These are phyloP conservation scores for Caenorhabditis remanei DNA, from an alignment of 1,140 invertebrate species.

Conservation along the genomic window DNA sequence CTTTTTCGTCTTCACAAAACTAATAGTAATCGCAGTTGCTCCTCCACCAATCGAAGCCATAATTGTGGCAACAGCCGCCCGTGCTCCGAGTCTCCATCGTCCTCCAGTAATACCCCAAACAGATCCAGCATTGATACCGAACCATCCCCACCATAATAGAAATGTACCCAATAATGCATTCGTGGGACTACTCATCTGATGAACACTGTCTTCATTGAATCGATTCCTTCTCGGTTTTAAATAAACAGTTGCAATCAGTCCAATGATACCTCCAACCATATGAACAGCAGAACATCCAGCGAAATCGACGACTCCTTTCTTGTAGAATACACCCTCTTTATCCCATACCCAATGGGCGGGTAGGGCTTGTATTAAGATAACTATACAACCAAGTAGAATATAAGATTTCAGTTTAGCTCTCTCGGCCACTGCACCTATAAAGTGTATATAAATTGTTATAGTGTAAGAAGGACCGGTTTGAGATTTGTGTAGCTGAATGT, in stretches of 20 bases:
- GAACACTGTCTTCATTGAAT: slow-evolving; percentile 80
- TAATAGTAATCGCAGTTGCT: slow-evolving; percentile 81
- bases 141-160: slow-evolving; percentile 94
- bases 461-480: too few species aligned
- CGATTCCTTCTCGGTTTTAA: slow-evolving; percentile 85
- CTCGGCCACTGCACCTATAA: slow-evolving; percentile 79
- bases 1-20: slow-evolving; percentile 82
- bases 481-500: neutral
- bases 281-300: slow-evolving; percentile 91
- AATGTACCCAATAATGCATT: slow-evolving; percentile 92
- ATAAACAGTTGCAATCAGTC: slow-evolving; percentile 89
- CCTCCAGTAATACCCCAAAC: slow-evolving; percentile 82
- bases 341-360: slow-evolving; percentile 93
- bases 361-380: slow-evolving; percentile 90
- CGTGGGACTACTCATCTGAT: slow-evolving; percentile 87
- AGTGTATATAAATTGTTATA: neutral
- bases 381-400: slow-evolving; percentile 88
- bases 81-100: slow-evolving; percentile 88
- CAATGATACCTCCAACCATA: slow-evolving; percentile 85
- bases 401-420: slow-evolving; percentile 90
- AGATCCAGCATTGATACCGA: slow-evolving; percentile 89
- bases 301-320: slow-evolving; percentile 87
- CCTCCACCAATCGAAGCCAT: slow-evolving; percentile 90
- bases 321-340: slow-evolving; percentile 86
- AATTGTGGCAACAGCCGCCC: slow-evolving; percentile 89